phyloP scores from a whole-genome alignment of 2,113 vertebrate species.

The Callorhinus ursinus region DNA sequence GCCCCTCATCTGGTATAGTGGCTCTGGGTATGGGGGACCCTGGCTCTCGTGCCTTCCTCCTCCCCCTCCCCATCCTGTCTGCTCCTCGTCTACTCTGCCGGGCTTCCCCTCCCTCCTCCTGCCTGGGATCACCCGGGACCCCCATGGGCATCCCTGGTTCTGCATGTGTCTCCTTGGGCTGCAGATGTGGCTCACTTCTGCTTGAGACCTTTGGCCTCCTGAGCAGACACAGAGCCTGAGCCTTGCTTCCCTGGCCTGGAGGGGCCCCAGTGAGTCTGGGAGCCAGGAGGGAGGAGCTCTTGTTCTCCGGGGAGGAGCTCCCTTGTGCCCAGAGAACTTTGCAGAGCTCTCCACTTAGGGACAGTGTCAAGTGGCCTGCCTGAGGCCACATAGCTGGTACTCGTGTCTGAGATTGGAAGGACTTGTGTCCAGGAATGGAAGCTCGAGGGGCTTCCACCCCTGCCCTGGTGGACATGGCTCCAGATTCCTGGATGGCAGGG shows the following conservation, averaged over 20 bases:
- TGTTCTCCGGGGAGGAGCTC: background rate
- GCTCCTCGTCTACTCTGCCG: too few species aligned
- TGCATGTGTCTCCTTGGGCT: background rate
- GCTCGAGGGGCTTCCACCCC: fast-evolving
- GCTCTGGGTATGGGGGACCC: background rate
- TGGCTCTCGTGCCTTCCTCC: background rate
- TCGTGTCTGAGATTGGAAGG: fast-evolving
- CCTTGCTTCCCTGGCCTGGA: background rate
- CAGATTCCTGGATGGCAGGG: background rate
- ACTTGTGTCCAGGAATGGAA: background rate
- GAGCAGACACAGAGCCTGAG: background rate
- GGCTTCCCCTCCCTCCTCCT: background rate
- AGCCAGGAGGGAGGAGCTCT: background rate
- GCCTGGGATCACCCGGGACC: background rate
- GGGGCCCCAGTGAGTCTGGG: background rate
- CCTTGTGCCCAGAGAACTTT: background rate
- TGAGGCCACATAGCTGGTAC: background rate
- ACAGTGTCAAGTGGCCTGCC: too few species aligned
- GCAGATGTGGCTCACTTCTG: background rate
- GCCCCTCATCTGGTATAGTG: fast-evolving
- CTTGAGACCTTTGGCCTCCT: background rate
- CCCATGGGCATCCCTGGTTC: background rate
- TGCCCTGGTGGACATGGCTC: background rate
- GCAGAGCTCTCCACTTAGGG: background rate
- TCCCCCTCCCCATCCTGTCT: background rate